phyloP scores from a whole-genome alignment of 2,797 vertebrate species.

The Mormyrus hasselquistii region DNA sequence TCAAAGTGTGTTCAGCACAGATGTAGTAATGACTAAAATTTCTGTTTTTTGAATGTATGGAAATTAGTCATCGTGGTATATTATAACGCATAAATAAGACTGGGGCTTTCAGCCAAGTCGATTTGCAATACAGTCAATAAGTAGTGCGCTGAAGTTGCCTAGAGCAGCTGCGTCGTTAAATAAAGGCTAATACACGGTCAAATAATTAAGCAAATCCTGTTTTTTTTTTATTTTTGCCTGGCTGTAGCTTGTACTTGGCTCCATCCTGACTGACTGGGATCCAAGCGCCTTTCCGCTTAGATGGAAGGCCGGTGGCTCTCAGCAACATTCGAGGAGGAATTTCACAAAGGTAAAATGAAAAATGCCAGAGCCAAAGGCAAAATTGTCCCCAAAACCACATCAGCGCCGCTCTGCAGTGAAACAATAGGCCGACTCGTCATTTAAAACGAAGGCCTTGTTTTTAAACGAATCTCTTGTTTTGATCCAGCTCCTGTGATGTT shows the following conservation, averaged over 20 bases:
- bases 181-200: conserved; percentile 1
- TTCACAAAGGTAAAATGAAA: background rate
- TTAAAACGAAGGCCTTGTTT: background rate
- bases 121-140: conserved; percentile 55
- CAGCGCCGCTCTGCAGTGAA: background rate
- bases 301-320: conserved; percentile 4
- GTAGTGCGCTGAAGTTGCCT: conserved; percentile 13
- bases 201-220: conserved; percentile 20
- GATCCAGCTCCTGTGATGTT: background rate
- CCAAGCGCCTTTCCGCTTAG: background rate
- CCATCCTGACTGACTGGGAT: conserved; percentile 6
- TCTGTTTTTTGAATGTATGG: background rate
- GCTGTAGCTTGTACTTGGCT: background rate
- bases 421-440: background rate
- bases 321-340: background rate
- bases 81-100: conserved; percentile 17
- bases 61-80: background rate
- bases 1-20: background rate
- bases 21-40: background rate
- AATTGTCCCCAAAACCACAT: background rate
- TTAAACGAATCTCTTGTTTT: background rate
- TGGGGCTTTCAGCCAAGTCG: conserved; percentile 46
- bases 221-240: background rate
- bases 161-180: background rate
- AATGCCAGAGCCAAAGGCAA: background rate